These are phyloP conservation scores for Heliconius ismenius DNA, from an alignment of 2,888 invertebrate species.

Conservation along the genomic window DNA sequence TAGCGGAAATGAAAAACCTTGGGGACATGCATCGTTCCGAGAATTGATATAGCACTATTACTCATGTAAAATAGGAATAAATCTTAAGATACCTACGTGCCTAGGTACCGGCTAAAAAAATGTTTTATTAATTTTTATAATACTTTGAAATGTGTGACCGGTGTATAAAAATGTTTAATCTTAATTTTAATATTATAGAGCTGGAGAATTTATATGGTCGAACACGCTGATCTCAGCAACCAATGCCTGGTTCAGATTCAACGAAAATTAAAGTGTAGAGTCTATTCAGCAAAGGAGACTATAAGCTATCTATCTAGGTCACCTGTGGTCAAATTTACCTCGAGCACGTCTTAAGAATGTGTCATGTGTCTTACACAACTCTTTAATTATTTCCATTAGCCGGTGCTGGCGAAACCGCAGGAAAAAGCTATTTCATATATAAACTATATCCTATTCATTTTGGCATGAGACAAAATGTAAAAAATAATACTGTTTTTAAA, in stretches of 20 bases:
- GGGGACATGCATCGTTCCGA: neutral
- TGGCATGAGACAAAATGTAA: no score
- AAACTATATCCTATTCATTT: neutral
- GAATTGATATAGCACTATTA: conserved; percentile 2
- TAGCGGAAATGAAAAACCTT: conserved; percentile 5
- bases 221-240: neutral
- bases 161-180: neutral
- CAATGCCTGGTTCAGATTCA: neutral
- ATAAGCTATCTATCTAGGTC: neutral
- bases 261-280: no score
- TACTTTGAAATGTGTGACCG: no score
- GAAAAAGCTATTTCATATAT: neutral
- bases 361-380: neutral
- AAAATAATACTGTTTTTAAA: no score
- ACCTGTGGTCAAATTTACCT: neutral
- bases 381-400: neutral
- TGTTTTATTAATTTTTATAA: no score
- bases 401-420: neutral
- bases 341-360: neutral
- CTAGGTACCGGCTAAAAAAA: no score
- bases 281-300: no score
- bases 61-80: neutral
- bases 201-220: neutral
- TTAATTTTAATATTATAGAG: neutral
- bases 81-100: neutral